Evolutionary conservation across 1,140 invertebrate genomes (phyloP).

Genomic region (Geopemphigus sp.): DNA sequence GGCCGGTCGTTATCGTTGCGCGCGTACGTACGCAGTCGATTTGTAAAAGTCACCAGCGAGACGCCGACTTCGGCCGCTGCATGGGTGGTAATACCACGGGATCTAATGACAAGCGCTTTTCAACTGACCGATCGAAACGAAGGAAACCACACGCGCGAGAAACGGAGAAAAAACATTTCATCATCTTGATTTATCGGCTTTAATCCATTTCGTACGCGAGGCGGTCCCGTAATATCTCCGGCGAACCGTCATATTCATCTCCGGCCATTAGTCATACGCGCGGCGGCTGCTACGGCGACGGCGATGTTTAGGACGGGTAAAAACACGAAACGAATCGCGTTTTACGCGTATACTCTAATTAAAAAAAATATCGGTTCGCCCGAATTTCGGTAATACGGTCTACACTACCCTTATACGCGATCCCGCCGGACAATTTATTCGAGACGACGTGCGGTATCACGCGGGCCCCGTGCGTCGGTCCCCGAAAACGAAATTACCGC

Average conservation of each 20-base stretch:
- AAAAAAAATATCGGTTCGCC: background rate
- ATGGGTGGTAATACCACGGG: slow-evolving; percentile 34
- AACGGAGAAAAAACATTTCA: slow-evolving; percentile 13
- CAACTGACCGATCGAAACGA: slow-evolving; percentile 34
- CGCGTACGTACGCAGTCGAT: background rate
- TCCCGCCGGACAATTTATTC: too few relatives aligned
- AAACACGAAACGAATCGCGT: slow-evolving; percentile 6
- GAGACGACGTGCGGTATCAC: too few relatives aligned
- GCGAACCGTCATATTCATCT: slow-evolving; percentile 13
- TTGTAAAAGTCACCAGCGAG: slow-evolving; percentile 46
- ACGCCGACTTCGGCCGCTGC: background rate
- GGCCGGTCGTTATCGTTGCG: slow-evolving; percentile 13
- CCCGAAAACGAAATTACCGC: too few relatives aligned
- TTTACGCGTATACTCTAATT: slow-evolving; percentile 6
- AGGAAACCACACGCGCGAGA: background rate
- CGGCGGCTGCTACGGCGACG: background rate
- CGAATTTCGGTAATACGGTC: too few relatives aligned
- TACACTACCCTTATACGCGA: too few relatives aligned
- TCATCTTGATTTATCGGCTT: slow-evolving; percentile 39
- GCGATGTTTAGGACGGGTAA: background rate
- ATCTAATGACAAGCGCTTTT: slow-evolving; percentile 47
- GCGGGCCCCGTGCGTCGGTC: too few relatives aligned
- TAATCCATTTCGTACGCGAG: slow-evolving; percentile 26
- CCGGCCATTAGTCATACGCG: background rate
- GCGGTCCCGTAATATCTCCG: slow-evolving; percentile 11